A percentile compares a stretch with the other conserved stretches of the same genome.
Conservation (phyloP, 2,797 vertebrate genomes). For the Lepilemur septentrionalis region DNA sequence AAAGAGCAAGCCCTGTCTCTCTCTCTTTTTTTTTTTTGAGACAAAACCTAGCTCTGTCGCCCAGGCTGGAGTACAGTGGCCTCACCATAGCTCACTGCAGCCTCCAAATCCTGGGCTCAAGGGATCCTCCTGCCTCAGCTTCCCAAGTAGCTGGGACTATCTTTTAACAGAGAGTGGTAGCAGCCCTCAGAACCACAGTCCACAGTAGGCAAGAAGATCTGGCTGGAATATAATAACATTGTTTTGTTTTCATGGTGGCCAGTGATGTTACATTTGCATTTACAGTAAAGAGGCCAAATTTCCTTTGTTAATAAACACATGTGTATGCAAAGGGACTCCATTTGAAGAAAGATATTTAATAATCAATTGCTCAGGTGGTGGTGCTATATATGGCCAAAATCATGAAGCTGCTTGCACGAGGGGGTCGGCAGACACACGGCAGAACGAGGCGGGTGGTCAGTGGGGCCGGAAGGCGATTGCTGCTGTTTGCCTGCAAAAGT, state of each 20-base stretch:
- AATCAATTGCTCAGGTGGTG: too few species aligned
- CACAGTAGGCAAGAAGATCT: background rate
- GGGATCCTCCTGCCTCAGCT: background rate
- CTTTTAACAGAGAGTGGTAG: background rate
- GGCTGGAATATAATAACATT: background rate
- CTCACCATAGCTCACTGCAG: background rate
- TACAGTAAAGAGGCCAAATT: background rate
- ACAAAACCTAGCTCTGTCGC: background rate
- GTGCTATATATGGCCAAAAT: background rate
- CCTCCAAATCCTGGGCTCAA: background rate
- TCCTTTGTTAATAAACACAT: background rate
- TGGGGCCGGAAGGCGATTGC: too few species aligned
- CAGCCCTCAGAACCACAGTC: background rate
- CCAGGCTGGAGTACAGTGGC: background rate
- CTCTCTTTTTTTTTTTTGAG: background rate
- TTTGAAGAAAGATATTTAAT: background rate
- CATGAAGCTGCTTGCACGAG: background rate
- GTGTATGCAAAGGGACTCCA: background rate
- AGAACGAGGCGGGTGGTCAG: background rate
- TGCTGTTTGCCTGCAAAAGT: background rate
- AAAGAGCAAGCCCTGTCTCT: background rate
- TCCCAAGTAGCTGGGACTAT: background rate
- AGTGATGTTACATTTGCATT: background rate
- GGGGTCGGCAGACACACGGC: background rate
- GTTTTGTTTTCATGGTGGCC: background rate